Conservation (phyloP, 2,797 vertebrate genomes). For the Psittacula derbiana region DNA sequence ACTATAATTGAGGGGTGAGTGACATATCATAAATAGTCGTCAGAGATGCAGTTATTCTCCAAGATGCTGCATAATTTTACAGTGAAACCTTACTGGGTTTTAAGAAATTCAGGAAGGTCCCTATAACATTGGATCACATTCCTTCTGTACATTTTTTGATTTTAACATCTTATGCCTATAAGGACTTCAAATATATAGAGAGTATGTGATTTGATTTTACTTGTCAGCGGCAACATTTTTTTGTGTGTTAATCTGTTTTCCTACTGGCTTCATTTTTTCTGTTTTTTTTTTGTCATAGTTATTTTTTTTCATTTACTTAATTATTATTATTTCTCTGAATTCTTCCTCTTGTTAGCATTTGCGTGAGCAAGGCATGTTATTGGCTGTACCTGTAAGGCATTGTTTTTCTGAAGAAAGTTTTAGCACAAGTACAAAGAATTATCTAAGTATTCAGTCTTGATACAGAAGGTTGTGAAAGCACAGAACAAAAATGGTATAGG, state of each 20-base stretch:
- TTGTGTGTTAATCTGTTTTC: neutral
- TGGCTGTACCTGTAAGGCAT: neutral
- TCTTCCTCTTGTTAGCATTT: neutral
- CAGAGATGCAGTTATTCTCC: neutral
- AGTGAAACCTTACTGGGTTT: neutral
- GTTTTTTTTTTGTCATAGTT: too few species aligned
- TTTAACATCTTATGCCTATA: neutral
- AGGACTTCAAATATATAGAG: neutral
- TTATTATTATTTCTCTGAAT: neutral
- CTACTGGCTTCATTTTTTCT: neutral
- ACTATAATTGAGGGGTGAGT: neutral
- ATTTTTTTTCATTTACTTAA: neutral
- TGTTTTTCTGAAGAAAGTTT: neutral
- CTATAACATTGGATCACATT: neutral
- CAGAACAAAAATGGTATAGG: neutral
- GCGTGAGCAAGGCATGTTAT: neutral
- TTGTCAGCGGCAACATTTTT: neutral
- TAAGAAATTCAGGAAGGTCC: neutral
- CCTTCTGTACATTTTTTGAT: neutral
- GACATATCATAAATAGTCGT: neutral
- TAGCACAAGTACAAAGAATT: neutral
- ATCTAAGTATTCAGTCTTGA: neutral
- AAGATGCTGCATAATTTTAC: neutral
- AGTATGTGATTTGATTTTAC: neutral
- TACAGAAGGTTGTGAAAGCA: neutral